Conservation (phyloP, 2,888 invertebrate genomes). For the Cephus nigrinus region DNA sequence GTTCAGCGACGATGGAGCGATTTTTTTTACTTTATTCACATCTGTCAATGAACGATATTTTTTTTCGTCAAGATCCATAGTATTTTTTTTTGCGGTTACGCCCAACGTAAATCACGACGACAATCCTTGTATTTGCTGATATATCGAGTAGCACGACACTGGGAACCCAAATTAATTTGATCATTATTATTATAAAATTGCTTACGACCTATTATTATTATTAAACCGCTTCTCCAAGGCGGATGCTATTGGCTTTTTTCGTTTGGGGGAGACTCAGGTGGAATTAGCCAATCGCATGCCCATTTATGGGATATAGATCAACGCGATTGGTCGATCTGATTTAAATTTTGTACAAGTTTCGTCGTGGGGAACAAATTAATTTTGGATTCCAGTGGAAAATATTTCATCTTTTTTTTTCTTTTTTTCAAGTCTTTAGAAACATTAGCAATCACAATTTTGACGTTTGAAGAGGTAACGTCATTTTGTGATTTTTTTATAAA, state of each 20-base stretch:
- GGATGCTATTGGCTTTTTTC: no score
- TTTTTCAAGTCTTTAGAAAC: not conserved
- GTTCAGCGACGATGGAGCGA: not conserved
- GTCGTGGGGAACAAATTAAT: not conserved
- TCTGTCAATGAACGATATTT: not conserved
- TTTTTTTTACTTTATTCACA: not conserved
- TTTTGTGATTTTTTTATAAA: not conserved
- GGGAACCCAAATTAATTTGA: not conserved
- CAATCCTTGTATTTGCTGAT: not conserved
- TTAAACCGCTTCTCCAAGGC: not conserved
- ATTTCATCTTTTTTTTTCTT: not conserved
- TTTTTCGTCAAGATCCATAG: not conserved
- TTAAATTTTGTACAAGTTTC: not conserved
- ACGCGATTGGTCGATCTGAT: not conserved
- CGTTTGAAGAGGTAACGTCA: not conserved
- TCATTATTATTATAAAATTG: not conserved
- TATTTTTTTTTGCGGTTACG: not conserved
- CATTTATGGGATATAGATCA: not conserved
- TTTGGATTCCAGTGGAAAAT: not conserved
- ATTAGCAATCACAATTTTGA: not conserved
- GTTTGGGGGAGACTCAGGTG: no score
- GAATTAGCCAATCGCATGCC: not conserved
- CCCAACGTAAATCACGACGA: not conserved
- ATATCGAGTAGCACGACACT: not conserved
- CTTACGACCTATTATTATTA: no score